Evolutionary conservation across 2,888 invertebrate species (phyloP).

Genomic region (Leptura quadrifasciata): DNA sequence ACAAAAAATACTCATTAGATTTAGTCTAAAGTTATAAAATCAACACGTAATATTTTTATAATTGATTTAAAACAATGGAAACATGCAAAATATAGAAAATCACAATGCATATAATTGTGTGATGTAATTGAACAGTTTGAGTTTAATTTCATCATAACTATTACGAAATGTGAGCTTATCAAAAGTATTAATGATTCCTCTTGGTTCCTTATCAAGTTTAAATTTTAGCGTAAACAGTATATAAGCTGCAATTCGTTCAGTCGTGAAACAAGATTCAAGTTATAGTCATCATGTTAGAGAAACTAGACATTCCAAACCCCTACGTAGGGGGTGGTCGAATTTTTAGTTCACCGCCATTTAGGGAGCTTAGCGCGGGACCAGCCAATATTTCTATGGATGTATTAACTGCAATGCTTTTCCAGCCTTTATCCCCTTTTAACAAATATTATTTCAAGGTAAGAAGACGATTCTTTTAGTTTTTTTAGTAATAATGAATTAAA

Average conservation of each 20-base stretch:
- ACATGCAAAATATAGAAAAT: too few species aligned
- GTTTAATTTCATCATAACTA: too few species aligned
- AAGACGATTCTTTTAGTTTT: neutral
- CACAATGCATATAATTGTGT: too few species aligned
- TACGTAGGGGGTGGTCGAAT: neutral
- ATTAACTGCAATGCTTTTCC: slow-evolving; percentile 12
- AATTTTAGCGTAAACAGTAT: neutral
- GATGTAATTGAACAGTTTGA: too few species aligned
- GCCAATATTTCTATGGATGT: neutral
- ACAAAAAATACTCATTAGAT: too few species aligned
- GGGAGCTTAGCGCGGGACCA: neutral
- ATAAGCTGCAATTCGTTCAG: neutral
- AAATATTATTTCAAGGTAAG: slow-evolving; percentile 7
- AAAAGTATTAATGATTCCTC: too few species aligned
- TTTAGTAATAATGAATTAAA: too few species aligned
- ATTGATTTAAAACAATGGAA: too few species aligned
- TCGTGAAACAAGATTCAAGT: neutral
- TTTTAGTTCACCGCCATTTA: neutral
- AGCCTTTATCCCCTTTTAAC: slow-evolving; percentile 17
- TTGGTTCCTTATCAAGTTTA: neutral
- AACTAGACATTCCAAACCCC: slow-evolving; percentile 10
- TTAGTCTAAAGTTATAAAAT: too few species aligned
- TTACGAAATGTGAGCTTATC: too few species aligned
- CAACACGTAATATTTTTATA: too few species aligned
- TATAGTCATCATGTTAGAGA: neutral